Conservation (phyloP, 2,888 invertebrate species). For the Chydorus sphaericus region DNA sequence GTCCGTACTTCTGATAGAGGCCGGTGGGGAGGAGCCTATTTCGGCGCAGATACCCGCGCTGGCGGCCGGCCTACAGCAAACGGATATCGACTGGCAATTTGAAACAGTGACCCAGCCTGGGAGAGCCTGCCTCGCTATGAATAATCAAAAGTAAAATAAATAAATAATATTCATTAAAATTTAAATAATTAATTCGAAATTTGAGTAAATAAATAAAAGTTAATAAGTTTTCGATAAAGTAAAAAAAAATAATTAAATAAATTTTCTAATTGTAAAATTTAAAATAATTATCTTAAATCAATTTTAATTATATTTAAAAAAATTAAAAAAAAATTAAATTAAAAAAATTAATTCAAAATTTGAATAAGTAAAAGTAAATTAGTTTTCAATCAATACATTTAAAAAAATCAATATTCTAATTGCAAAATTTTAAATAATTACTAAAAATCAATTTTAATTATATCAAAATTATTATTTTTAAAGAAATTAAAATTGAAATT, state of each 20-base stretch:
- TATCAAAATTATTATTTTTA: not conserved
- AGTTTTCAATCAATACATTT: too few relatives aligned
- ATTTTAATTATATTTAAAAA: too few relatives aligned
- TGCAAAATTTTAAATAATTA: not conserved
- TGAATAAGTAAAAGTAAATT: too few relatives aligned
- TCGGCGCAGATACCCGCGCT: constrained; percentile 54
- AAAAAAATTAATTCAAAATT: too few relatives aligned
- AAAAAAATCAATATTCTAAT: not conserved
- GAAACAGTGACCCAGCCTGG: constrained; percentile 55
- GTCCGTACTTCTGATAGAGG: constrained; percentile 28
- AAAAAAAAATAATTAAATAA: too few relatives aligned
- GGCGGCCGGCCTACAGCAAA: constrained; percentile 53
- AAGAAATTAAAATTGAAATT: not conserved
- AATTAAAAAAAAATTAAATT: too few relatives aligned
- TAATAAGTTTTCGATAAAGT: too few relatives aligned
- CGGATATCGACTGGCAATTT: constrained; percentile 68
- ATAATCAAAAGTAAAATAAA: constrained; percentile 3
- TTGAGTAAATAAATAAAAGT: too few relatives aligned
- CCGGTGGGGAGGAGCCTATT: constrained; percentile 49
- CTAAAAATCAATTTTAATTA: not conserved
- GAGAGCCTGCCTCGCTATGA: constrained; percentile 11
- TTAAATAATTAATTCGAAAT: too few relatives aligned
- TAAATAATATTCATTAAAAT: too few relatives aligned
- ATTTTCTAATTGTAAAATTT: too few relatives aligned
- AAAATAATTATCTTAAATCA: too few relatives aligned